These are phyloP conservation scores for Tonatia bakeri DNA, from an alignment of 2,113 vertebrate species.

Conservation along the genomic window DNA sequence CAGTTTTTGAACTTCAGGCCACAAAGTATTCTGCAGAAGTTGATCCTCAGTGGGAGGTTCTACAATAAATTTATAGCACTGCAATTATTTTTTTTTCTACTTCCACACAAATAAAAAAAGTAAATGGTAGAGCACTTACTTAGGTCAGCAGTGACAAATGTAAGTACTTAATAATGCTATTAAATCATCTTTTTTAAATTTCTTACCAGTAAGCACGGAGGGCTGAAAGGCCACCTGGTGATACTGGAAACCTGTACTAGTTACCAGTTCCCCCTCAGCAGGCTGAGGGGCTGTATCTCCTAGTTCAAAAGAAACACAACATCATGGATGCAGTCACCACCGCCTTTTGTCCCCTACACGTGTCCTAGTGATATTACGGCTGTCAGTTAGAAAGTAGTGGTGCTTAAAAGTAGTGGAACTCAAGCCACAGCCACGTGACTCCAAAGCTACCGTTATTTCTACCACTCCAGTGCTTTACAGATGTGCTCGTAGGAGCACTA, in stretches of 20 bases:
- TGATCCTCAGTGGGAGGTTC: constrained; percentile 97
- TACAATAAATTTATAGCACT: constrained; percentile 74
- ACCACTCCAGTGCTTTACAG: background rate
- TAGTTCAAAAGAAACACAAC: constrained; percentile 74
- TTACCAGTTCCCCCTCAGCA: constrained; percentile 81
- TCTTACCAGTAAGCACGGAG: constrained; percentile 89
- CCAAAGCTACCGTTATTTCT: background rate
- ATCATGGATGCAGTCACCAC: background rate
- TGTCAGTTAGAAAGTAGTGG: background rate
- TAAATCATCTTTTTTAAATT: background rate
- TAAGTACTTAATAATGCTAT: background rate
- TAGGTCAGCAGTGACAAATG: background rate
- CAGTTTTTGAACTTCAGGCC: constrained; percentile 98
- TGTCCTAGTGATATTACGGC: background rate
- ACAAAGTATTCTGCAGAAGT: constrained; percentile 96
- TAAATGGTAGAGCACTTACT: background rate
- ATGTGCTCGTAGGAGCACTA: background rate
- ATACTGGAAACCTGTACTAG: constrained; percentile 86
- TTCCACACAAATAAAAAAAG: background rate
- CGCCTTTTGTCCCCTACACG: background rate
- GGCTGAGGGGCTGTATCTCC: constrained; percentile 81
- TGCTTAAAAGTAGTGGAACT: background rate
- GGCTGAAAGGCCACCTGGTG: constrained; percentile 91
- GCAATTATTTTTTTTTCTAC: background rate
- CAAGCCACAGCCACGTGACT: background rate